Evolutionary conservation across 2,888 invertebrate species (phyloP).

Genomic region (Brassicogethes aeneus): DNA sequence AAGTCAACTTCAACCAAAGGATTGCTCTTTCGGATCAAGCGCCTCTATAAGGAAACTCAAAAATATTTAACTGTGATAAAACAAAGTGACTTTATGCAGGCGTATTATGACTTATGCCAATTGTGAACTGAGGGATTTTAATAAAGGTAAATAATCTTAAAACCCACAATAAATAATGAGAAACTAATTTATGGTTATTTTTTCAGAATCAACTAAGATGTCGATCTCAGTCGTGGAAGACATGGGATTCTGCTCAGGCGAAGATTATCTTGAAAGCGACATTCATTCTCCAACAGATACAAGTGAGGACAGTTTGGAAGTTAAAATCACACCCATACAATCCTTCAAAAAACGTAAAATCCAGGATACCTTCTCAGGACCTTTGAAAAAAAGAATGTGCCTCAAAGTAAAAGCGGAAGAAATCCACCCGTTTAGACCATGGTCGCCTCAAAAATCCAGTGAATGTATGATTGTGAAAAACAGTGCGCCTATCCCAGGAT

Average conservation of each 20-base stretch:
- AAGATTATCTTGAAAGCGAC: constrained; percentile 38
- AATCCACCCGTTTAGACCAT: constrained; percentile 54
- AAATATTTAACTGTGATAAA: too few relatives aligned
- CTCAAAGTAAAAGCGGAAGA: constrained; percentile 39
- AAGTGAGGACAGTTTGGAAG: constrained; percentile 58
- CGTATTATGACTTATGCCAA: too few relatives aligned
- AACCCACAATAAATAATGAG: too few relatives aligned
- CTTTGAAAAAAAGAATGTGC: constrained; percentile 64
- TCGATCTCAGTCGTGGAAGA: constrained; percentile 44
- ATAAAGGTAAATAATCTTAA: too few relatives aligned
- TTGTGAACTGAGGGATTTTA: too few relatives aligned
- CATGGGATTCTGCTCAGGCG: constrained; percentile 61
- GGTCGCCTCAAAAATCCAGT: constrained; percentile 41
- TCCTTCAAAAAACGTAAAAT: constrained; percentile 55
- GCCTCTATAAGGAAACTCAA: too few relatives aligned
- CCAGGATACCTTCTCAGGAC: constrained; percentile 48
- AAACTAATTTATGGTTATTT: too few relatives aligned
- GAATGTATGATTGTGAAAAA: constrained; percentile 3
- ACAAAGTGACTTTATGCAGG: too few relatives aligned
- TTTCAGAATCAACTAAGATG: constrained; percentile 46
- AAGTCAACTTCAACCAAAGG: neutral
- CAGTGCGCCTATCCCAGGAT: constrained; percentile 8
- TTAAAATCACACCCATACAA: constrained; percentile 50
- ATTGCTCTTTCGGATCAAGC: too few relatives aligned
- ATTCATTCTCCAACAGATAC: constrained; percentile 54